Conservation (phyloP, 1,140 invertebrate species). For the Trichonephila clavipes region DNA sequence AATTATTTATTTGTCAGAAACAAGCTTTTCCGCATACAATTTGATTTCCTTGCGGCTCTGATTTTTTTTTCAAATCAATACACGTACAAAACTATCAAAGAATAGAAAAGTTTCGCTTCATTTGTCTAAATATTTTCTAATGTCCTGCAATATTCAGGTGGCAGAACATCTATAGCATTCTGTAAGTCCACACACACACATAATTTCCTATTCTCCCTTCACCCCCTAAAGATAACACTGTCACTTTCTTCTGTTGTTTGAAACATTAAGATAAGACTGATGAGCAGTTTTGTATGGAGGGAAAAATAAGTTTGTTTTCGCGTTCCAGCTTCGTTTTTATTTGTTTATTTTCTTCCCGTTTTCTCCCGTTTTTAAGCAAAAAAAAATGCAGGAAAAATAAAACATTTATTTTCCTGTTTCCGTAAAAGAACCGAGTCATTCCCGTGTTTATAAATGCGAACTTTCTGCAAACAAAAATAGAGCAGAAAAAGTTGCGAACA, state of each 20-base stretch:
- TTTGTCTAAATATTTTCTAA: constrained; percentile 49
- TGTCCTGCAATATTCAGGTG: not conserved
- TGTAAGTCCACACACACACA: not conserved
- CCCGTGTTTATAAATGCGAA: not conserved
- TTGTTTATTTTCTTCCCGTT: not conserved
- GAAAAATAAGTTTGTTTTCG: not conserved
- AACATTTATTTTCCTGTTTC: constrained; percentile 30
- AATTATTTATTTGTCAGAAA: not conserved
- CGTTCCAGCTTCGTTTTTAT: not conserved
- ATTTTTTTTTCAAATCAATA: not conserved
- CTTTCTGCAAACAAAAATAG: not conserved
- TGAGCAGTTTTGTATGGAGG: constrained; percentile 10
- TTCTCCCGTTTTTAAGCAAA: not conserved
- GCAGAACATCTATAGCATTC: not conserved
- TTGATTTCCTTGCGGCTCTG: not conserved
- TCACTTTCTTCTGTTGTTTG: constrained; percentile 39
- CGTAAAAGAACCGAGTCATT: constrained; percentile 1
- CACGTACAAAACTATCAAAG: not conserved
- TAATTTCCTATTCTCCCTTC: no score
- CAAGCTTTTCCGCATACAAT: not conserved
- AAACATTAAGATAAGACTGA: constrained; percentile 68
- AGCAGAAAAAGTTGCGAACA: not conserved
- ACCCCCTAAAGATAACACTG: constrained; percentile 40
- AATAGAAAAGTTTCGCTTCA: constrained; percentile 6
- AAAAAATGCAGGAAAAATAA: not conserved